Evolutionary conservation across 2,113 vertebrate species (phyloP).

Genomic region (Chaetodon trifascialis): DNA sequence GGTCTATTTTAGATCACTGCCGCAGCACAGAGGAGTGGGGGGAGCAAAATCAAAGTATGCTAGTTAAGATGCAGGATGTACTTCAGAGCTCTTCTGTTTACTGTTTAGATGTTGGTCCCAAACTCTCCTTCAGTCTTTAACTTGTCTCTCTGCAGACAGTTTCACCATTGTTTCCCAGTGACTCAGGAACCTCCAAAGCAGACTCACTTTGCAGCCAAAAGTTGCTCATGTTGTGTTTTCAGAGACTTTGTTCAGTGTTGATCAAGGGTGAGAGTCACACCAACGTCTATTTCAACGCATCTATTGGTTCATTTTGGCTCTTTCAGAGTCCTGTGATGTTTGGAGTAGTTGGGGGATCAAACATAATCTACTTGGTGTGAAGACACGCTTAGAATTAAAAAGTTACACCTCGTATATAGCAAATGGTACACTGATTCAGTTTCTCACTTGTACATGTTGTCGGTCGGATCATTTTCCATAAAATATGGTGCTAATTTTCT

Average conservation of each 20-base stretch:
- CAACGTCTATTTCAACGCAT: background rate
- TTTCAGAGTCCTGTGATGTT: background rate
- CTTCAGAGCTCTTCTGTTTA: conserved; percentile 18
- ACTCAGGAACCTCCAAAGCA: background rate
- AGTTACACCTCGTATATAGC: background rate
- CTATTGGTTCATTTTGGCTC: background rate
- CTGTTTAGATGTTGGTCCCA: conserved; percentile 13
- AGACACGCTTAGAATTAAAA: background rate
- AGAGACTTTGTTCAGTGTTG: background rate
- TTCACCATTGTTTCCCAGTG: background rate
- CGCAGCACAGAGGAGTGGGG: conserved; percentile 52
- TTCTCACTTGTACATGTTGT: background rate
- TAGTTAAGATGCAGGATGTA: conserved; percentile 42
- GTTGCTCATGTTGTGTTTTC: conserved; percentile 1
- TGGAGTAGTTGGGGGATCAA: background rate
- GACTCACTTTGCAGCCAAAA: background rate
- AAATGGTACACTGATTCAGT: background rate
- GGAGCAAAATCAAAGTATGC: conserved; percentile 30
- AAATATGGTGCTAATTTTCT: background rate
- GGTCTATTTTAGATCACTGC: conserved; percentile 74
- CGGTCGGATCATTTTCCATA: background rate
- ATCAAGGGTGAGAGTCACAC: background rate
- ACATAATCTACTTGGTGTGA: background rate
- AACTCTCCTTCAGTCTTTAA: background rate
- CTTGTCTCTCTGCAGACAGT: conserved; percentile 9